A percentile compares a stretch with the other conserved stretches of the same genome.
Conservation (phyloP, 2,113 vertebrate species). For the Strix uralensis region DNA sequence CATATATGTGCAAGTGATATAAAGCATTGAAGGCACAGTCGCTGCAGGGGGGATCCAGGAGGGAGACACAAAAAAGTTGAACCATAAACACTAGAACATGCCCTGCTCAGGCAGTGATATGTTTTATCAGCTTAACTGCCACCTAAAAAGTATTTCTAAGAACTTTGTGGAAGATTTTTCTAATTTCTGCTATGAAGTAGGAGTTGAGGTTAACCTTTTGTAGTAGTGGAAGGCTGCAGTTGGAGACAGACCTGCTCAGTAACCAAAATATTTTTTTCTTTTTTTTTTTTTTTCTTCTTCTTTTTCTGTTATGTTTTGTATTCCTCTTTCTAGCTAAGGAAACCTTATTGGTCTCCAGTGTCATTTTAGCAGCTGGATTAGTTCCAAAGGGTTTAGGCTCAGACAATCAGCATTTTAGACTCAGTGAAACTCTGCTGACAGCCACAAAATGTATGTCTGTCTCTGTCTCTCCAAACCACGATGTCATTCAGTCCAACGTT, state of each 20-base stretch:
- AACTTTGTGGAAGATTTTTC: neutral
- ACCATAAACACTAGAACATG: neutral
- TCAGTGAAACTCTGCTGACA: constrained; percentile 27
- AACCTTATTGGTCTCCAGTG: neutral
- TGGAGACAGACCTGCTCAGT: neutral
- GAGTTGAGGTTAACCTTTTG: neutral
- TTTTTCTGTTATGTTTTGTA: neutral
- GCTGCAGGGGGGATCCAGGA: neutral
- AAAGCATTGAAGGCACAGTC: neutral
- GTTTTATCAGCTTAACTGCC: neutral
- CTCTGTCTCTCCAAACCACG: neutral
- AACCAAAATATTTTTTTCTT: neutral
- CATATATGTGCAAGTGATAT: neutral
- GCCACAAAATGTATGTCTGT: neutral
- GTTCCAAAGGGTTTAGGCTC: neutral
- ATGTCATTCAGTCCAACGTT: neutral
- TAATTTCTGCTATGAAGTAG: neutral
- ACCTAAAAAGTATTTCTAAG: neutral
- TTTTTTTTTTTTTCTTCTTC: neutral
- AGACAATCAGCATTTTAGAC: neutral
- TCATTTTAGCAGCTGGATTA: neutral
- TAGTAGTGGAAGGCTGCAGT: neutral
- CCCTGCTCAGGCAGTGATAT: neutral
- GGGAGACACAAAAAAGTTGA: neutral
- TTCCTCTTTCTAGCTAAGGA: neutral